Evolutionary conservation across 2,797 vertebrate genomes (phyloP), one percentile per base, ranked within the genome.

Genomic region (Gobionotothen gibberifrons): DNA sequence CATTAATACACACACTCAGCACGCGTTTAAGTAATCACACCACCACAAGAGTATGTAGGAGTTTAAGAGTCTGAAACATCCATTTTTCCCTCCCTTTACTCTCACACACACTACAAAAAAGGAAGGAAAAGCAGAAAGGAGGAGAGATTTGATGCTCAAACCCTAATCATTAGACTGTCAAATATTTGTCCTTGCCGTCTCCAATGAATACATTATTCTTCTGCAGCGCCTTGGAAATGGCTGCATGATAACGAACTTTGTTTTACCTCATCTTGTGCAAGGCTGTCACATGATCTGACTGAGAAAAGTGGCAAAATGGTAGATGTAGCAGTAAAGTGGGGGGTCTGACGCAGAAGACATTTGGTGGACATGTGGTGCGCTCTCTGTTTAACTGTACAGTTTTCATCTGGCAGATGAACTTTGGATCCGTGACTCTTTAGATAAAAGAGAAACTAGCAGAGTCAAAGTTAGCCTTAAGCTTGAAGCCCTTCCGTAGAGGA

Each of bases 101-200:
- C 19, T 60, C 44, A 57, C 44, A 62, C 15, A 39, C 26, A 4
- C 42, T 15, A 11, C 67, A 78, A 56, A 47, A 61, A 43, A 12
- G 47, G 48, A 17, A 76, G 80, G 46, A 78, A 73, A 85, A 78
- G 11, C 61, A 75, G 26, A 47, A 46, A 52, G 29, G 72, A 76
- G 21, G 26, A 70, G 67, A 69, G 74, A 81, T 89, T 82, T 46
- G 62, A 76, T 43, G 56, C 80, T 76, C 15, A 62, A 64, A 72
- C 53, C 48, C 67, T 82, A 46, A 55, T 73, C 52, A 47, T 72
- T 75, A 76, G 48, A 69, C 76, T 63, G 49, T 89, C 75, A 84
- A 88, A 88, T 90, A 81, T 83, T 87, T 90, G 83, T 85, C 84
- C 85, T 88, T 87, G 79, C 56, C 15, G 48, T 79, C 17, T 66